Base-by-base conservation (phyloP, 2,113 vertebrate genomes). In the Ia io region DNA sequence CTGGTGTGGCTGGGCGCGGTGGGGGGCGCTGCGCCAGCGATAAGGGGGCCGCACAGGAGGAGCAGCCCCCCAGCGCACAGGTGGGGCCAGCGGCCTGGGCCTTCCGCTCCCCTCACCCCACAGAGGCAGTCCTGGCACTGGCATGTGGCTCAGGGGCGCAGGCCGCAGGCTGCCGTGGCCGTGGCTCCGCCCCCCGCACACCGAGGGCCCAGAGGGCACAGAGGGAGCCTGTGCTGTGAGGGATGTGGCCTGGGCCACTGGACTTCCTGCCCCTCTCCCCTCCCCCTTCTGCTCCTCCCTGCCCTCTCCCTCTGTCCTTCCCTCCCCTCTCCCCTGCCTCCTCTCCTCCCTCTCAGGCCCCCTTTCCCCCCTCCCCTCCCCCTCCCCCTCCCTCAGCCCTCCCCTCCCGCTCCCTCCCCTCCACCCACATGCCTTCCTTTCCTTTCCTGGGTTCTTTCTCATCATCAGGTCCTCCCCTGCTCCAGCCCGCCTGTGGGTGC, bases 401-500 rank as follows among this genome's bases (percentile, higher is more conserved):
- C 25, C 47, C 30, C n/a, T 40, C 9, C 17, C 22, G 12, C 18
- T 40, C n/a, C 42, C 56, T 6, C 23, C 17, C 30, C 6, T 6
- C 13, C 10, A 28, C 40, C 11, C 7, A 11, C 2, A 1, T 18
- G 28, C 47, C 37, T 11, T n/a, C 32, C 23, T 67, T 35, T 51
- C 42, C 51, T 67, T 9, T 37, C 73, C 12, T 9, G n/a, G 30
- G 4, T 42, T 17, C n/a, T 37, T 47, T 65, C 47, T 59, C 59
- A 16, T 25, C 40, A 42, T 4, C 1, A 11, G 61, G 9, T 42
- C 80, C 23, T 65, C 10, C 6, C 12, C 77, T 56, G 35, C 44
- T 44, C 6, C 28, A 4, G n/a, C 14, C 20, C n/a, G 0, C 12
- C 53, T 61, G 18, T 10, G 59, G 23, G 2, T 0, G 9, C 23